A percentile compares a stretch with the other conserved stretches of the same genome.
phyloP scores from a whole-genome alignment of 2,888 invertebrate species.

The Diarsia brunnea region DNA sequence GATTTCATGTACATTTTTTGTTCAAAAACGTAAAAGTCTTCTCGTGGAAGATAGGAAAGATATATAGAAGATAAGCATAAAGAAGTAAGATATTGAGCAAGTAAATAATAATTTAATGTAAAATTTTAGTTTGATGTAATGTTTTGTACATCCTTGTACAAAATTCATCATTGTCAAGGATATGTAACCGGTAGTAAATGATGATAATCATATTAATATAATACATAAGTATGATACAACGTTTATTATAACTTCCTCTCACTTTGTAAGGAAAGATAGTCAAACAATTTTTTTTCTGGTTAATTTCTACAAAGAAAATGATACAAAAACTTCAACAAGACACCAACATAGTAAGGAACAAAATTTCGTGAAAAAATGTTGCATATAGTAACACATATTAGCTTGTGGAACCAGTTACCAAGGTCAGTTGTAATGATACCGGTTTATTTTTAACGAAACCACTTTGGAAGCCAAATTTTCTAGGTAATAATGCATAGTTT shows the following conservation, averaged over 20 bases:
- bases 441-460: slow-evolving; percentile 67
- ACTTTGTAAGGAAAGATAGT: neutral
- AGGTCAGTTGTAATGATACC: slow-evolving; percentile 64
- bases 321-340: neutral
- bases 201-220: neutral
- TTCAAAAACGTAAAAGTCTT: neutral
- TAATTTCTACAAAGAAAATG: neutral
- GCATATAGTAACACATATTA: slow-evolving; percentile 66
- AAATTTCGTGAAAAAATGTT: slow-evolving; percentile 61
- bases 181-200: neutral
- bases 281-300: neutral
- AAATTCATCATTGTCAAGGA: neutral
- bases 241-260: neutral
- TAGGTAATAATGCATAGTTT: slow-evolving; percentile 67
- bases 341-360: slow-evolving; percentile 35
- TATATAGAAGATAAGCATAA: too few relatives aligned
- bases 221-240: neutral
- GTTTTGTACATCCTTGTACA: neutral
- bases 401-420: slow-evolving; percentile 63
- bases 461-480: slow-evolving; percentile 67
- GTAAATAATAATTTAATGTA: neutral
- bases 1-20: neutral
- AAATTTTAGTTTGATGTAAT: too few relatives aligned
- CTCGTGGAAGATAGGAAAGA: neutral
- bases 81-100: neutral